Conservation (phyloP, 2,113 vertebrate genomes). For the Zosterops lateralis region DNA sequence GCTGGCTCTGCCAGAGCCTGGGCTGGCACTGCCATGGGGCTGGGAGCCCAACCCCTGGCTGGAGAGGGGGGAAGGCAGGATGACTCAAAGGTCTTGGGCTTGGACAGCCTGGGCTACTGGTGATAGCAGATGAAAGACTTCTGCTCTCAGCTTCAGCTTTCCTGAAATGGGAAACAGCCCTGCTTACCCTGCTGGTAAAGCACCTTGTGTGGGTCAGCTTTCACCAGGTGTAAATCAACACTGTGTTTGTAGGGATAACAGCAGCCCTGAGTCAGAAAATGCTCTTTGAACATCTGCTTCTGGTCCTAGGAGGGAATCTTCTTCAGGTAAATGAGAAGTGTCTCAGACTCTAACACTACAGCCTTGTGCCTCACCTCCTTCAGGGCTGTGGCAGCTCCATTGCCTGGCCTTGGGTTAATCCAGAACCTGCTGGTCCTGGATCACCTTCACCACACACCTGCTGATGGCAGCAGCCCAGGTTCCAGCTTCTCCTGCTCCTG, state of each 20-base stretch:
- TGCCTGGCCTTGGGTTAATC: neutral
- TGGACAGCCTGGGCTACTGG: neutral
- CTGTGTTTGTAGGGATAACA: neutral
- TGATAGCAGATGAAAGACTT: neutral
- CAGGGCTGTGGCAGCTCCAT: neutral
- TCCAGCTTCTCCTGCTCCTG: neutral
- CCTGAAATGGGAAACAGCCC: neutral
- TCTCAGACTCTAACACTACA: neutral
- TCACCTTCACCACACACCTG: neutral
- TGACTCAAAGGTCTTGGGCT: neutral
- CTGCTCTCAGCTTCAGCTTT: neutral
- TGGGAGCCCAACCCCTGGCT: neutral
- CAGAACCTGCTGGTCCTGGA: neutral
- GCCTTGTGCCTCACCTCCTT: neutral
- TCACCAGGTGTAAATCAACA: neutral
- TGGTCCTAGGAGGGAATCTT: neutral
- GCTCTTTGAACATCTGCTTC: neutral
- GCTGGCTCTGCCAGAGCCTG: accelerated
- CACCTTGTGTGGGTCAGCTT: neutral
- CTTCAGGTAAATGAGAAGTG: neutral
- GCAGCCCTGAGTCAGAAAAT: neutral
- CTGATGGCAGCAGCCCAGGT: neutral
- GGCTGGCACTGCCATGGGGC: accelerated
- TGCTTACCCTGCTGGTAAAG: neutral
- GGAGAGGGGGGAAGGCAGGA: neutral